Conservation (phyloP, 2,888 invertebrate species). For the Apodemia zela region DNA sequence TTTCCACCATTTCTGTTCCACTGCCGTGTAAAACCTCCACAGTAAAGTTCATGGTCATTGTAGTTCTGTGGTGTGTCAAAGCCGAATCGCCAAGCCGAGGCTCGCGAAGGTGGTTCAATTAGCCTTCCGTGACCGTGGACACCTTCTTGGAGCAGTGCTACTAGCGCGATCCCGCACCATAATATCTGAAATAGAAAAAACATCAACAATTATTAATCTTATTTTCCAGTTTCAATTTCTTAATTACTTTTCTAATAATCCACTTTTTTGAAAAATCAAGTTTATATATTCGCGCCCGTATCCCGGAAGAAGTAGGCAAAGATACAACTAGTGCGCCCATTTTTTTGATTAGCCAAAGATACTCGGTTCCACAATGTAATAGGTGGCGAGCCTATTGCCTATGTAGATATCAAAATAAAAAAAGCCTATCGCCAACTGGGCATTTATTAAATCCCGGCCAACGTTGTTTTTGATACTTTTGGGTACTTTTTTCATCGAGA, state of each 20-base stretch:
- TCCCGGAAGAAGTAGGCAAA: too few relatives aligned
- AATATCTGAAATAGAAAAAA: conserved; percentile 50
- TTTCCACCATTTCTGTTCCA: conserved; percentile 90
- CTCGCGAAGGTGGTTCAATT: conserved; percentile 92
- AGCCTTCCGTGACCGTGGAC: conserved; percentile 85
- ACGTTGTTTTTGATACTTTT: too few relatives aligned
- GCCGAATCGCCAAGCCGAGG: conserved; percentile 93
- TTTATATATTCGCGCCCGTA: too few relatives aligned
- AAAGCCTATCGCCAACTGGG: too few relatives aligned
- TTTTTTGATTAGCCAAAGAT: too few relatives aligned
- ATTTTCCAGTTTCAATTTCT: not conserved
- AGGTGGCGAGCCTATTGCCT: too few relatives aligned
- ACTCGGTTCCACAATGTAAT: too few relatives aligned
- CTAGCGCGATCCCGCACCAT: conserved; percentile 56
- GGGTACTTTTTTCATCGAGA: too few relatives aligned
- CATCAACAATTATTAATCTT: not conserved
- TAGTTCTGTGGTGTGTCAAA: conserved; percentile 93
- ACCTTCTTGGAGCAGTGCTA: conserved; percentile 46
- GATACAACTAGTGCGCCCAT: too few relatives aligned
- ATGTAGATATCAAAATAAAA: too few relatives aligned
- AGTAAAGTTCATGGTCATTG: conserved; percentile 93
- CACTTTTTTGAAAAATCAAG: too few relatives aligned
- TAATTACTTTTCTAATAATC: not conserved
- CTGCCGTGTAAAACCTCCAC: conserved; percentile 92
- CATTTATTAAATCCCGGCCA: too few relatives aligned